phyloP scores from a whole-genome alignment of 2,113 vertebrate species.

The Dromas ardeola region DNA sequence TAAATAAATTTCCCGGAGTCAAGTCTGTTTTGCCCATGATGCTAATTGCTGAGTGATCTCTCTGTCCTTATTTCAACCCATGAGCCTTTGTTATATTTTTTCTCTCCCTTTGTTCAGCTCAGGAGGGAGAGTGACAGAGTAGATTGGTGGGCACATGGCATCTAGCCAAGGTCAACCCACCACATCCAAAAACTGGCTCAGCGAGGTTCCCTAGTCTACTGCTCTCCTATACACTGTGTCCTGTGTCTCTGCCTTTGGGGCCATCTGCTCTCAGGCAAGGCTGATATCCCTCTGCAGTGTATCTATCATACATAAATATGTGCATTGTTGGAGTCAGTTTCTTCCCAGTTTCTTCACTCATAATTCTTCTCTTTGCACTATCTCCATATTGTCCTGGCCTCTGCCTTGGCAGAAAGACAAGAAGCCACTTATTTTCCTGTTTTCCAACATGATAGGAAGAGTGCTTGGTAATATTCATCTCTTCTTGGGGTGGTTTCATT shows the following conservation, averaged over 20 bases:
- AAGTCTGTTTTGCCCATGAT: neutral
- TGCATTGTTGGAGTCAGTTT: neutral
- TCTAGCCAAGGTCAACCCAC: neutral
- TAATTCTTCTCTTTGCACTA: neutral
- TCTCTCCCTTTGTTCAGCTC: neutral
- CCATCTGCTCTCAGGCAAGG: neutral
- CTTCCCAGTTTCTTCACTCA: neutral
- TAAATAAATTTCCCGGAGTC: neutral
- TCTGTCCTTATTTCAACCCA: neutral
- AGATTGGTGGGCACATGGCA: neutral
- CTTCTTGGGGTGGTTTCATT: neutral
- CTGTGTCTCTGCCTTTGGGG: neutral
- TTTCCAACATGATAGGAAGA: neutral
- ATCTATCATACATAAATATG: neutral
- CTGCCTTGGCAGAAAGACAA: neutral
- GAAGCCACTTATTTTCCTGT: neutral
- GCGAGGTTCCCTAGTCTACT: neutral
- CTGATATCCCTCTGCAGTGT: neutral
- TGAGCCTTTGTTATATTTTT: neutral
- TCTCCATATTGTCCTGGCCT: neutral
- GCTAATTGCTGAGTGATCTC: neutral
- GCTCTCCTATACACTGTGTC: neutral
- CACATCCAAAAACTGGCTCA: neutral
- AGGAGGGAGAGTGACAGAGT: fast-evolving
- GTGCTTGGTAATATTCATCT: neutral